phyloP scores from a whole-genome alignment of 2,797 vertebrate species.

The Eulemur rubriventer region DNA sequence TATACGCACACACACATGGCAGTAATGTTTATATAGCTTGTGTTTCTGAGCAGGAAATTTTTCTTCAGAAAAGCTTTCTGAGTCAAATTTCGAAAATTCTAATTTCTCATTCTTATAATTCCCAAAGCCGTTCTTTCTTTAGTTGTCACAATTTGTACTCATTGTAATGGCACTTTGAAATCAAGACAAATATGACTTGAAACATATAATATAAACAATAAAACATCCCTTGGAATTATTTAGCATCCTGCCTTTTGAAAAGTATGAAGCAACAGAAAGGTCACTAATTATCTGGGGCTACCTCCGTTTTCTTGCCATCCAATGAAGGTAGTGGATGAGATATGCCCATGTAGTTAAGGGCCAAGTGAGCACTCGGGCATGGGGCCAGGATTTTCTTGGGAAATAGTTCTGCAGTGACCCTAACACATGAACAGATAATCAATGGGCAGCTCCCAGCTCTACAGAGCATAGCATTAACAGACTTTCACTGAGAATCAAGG shows the following conservation, averaged over 20 bases:
- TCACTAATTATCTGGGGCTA: too few relatives aligned
- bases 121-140: not conserved
- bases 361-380: too few relatives aligned
- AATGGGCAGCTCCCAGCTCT: too few relatives aligned
- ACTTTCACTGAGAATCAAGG: not conserved
- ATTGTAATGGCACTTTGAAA: not conserved
- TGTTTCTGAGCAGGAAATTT: not conserved
- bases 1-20: not conserved
- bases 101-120: not conserved
- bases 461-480: not conserved
- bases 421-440: not conserved
- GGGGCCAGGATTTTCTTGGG: not conserved
- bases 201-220: not conserved
- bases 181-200: not conserved
- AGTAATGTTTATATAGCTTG: not conserved
- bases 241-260: not conserved
- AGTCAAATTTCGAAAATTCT: not conserved
- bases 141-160: not conserved
- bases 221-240: not conserved
- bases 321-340: not conserved
- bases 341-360: not conserved
- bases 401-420: not conserved
- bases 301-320: not conserved
- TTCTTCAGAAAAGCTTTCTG: conserved; percentile 22
- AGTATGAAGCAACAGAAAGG: not conserved